Base-by-base conservation (phyloP, 2,113 vertebrate genomes). In the Prolemur simus region DNA sequence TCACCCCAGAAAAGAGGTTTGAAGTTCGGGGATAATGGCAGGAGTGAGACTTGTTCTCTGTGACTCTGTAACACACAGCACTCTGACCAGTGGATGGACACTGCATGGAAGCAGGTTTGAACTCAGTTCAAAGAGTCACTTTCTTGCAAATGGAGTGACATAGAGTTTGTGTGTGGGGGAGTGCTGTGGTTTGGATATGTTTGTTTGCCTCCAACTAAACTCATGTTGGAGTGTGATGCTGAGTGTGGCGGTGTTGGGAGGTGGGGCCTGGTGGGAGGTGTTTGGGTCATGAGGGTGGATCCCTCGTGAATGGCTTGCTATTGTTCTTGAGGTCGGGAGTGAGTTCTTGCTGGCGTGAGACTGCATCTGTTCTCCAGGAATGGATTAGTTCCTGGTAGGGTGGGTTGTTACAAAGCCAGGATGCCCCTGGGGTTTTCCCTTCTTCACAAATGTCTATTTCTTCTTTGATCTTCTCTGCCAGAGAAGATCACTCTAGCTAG, bases 21-120 rank as follows among this genome's bases (percentile, higher is more conserved):
- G 66, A 37, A 17, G 29, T 47, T 34, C 34, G 52, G 11, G 20
- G 34, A 8, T 0, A 3, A 37, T 37, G 80, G 34, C 0, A 0
- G 13, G 15, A 45, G 54, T 58, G 54, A 74, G 27, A 3, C 15
- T 15, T 60, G 1, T 47, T 58, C 34, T 54, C 32, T 64, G 42
- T 21, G 47, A 11, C 71, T 78, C 34, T 83, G 12, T 34, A 4
- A 37, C 63, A 37, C 63, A 4, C 3, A 7, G 37, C 37, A 29
- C n/a, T 54, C 2, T 1, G 39, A 71, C 42, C 21, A 29, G 58
- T 13, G 32, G 37, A 11, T 11, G 15, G 73, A 37, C 5, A 2
- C 20, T 21, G 0, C 0, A 0, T 8, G 60, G 87, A 69, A 87
- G 69, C 14, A 6, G 64, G 5, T 58, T 12, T 66, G 32, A 91